Conservation (phyloP, 2,113 vertebrate species). For the Notarius quadriscutis region DNA sequence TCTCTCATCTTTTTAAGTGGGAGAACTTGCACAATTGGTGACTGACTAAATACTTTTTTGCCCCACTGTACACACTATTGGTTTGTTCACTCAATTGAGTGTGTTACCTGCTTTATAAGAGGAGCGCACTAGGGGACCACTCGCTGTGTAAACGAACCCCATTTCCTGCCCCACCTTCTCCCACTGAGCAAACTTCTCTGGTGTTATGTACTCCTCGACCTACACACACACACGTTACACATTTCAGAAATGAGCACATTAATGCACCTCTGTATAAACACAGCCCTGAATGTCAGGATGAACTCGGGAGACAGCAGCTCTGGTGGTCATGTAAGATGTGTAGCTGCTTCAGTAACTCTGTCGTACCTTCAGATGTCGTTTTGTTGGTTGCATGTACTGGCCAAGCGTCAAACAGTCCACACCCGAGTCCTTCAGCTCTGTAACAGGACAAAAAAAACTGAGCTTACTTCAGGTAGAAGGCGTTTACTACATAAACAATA, state of each 20-base stretch:
- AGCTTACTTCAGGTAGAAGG: background rate
- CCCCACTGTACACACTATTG: too few relatives aligned
- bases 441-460: background rate
- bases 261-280: background rate
- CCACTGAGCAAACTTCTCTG: constrained; percentile 92
- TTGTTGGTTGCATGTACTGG: constrained; percentile 99
- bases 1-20: too few relatives aligned
- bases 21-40: too few relatives aligned
- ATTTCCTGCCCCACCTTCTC: constrained; percentile 90
- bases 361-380: constrained; percentile 88
- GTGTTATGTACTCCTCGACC: constrained; percentile 95
- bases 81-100: background rate
- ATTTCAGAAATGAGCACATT: too few relatives aligned
- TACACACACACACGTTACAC: constrained; percentile 53
- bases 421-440: constrained; percentile 83
- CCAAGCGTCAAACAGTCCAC: constrained; percentile 96
- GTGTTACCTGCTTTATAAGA: constrained; percentile 96
- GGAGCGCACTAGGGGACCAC: constrained; percentile 92
- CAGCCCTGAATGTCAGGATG: background rate
- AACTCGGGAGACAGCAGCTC: background rate
- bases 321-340: background rate
- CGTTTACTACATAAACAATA: too few relatives aligned
- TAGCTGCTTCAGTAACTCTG: background rate
- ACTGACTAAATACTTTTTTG: too few relatives aligned
- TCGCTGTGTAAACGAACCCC: constrained; percentile 94